Evolutionary conservation across 2,113 vertebrate genomes (phyloP).

Genomic region (Crypturellus undulatus): DNA sequence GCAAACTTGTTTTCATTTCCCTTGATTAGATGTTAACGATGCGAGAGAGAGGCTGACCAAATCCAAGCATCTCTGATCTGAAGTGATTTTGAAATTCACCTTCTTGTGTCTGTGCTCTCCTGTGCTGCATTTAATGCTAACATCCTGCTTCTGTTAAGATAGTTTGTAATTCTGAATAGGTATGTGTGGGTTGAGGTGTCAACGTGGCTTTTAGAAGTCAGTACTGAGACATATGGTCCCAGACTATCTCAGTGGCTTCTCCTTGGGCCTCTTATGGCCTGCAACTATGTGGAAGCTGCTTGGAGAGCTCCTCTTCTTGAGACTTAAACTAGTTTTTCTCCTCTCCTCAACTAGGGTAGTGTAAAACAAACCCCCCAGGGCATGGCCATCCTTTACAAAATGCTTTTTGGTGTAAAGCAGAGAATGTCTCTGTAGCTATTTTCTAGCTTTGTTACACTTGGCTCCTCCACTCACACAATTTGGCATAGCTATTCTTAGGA

Average conservation of each 20-base stretch:
- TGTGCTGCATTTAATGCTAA: not conserved
- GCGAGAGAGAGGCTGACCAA: not conserved
- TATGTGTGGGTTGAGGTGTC: not conserved
- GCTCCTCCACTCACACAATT: rapidly evolving
- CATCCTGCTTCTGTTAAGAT: not conserved
- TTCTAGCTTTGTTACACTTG: not conserved
- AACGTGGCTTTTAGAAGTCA: not conserved
- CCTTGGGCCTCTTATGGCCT: not conserved
- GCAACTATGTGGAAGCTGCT: not conserved
- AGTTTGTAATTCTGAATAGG: not conserved
- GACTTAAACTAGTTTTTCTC: not conserved
- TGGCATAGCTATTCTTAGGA: not conserved
- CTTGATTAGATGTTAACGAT: not conserved
- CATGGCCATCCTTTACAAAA: not conserved
- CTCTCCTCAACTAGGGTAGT: not conserved
- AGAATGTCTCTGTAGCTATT: not conserved
- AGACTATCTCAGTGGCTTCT: not conserved
- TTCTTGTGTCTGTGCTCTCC: not conserved
- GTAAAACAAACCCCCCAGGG: not conserved
- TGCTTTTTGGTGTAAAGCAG: not conserved
- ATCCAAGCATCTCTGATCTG: not conserved
- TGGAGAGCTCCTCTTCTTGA: not conserved
- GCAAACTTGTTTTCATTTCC: not conserved
- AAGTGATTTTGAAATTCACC: not conserved
- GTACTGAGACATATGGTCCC: not conserved